These are phyloP conservation scores for Drosophila ambigua DNA, from an alignment of 1,140 invertebrate genomes.

Conservation along the genomic window DNA sequence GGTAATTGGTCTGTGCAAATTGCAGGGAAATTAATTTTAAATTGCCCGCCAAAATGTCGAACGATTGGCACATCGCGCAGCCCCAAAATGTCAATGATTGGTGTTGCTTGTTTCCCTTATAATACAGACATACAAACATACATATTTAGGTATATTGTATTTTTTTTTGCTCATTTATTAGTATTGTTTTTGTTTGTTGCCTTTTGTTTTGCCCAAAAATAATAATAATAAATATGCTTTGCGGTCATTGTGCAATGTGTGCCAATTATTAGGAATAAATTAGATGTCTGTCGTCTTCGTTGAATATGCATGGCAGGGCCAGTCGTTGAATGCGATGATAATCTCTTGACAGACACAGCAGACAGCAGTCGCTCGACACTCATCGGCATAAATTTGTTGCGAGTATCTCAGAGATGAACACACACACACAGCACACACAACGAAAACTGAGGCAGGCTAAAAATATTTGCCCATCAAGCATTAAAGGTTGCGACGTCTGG, in stretches of 20 bases:
- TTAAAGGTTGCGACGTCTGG: not conserved
- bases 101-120: constrained; percentile 35
- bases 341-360: constrained; percentile 45
- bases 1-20: constrained; percentile 73
- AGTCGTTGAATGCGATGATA: constrained; percentile 21
- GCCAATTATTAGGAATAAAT: constrained; percentile 77
- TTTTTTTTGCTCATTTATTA: constrained; percentile 10
- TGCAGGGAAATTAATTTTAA: constrained; percentile 78
- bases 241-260: constrained; percentile 68
- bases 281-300: constrained; percentile 44
- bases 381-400: constrained; percentile 37
- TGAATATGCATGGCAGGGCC: constrained; percentile 62
- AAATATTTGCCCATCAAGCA: constrained; percentile 26
- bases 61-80: constrained; percentile 65
- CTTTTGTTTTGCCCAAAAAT: not conserved
- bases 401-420: constrained; percentile 43
- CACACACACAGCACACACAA: no score
- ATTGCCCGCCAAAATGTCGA: constrained; percentile 78
- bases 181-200: constrained; percentile 28
- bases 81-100: constrained; percentile 73
- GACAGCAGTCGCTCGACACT: constrained; percentile 29
- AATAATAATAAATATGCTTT: constrained; percentile 21
- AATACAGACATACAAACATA: no score
- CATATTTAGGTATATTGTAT: constrained; percentile 13
- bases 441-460: constrained; percentile 19